Evolutionary conservation across 2,797 vertebrate species (phyloP).

Genomic region (Taeniopygia guttata): DNA sequence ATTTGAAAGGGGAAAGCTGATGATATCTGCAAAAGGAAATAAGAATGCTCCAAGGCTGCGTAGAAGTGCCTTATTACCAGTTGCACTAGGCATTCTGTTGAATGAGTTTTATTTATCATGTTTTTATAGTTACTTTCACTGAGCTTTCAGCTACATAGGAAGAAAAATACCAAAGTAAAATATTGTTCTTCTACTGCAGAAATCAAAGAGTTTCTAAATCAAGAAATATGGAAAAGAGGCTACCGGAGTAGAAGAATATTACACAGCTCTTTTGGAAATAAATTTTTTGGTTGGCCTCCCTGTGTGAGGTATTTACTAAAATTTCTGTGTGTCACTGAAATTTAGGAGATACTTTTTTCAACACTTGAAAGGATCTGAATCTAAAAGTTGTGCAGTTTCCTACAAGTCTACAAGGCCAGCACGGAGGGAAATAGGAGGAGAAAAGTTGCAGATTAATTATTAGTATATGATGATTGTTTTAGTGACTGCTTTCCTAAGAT

Average conservation of each 20-base stretch:
- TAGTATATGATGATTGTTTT: neutral
- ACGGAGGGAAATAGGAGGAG: neutral
- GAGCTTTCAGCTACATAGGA: neutral
- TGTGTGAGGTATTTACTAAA: neutral
- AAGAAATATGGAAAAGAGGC: neutral
- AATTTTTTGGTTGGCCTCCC: neutral
- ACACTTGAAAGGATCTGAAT: neutral
- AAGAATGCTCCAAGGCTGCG: neutral
- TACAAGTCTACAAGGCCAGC: neutral
- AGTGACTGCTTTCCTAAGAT: neutral
- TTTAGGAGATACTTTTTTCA: neutral
- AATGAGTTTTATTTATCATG: constrained; percentile 11
- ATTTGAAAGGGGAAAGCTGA: neutral
- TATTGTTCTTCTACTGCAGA: neutral
- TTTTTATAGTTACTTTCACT: neutral
- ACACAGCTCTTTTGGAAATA: neutral
- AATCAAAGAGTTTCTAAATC: neutral
- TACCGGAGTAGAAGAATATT: neutral
- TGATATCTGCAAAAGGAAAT: neutral
- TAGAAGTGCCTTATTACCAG: neutral
- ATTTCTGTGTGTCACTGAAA: neutral
- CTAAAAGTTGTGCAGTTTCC: neutral
- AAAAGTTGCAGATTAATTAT: neutral
- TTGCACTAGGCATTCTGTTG: neutral
- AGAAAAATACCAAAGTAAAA: neutral